Evolutionary conservation across 2,888 invertebrate genomes (phyloP), one percentile per base, ranked within the genome.

Genomic region (Chloroclysta siterata): DNA sequence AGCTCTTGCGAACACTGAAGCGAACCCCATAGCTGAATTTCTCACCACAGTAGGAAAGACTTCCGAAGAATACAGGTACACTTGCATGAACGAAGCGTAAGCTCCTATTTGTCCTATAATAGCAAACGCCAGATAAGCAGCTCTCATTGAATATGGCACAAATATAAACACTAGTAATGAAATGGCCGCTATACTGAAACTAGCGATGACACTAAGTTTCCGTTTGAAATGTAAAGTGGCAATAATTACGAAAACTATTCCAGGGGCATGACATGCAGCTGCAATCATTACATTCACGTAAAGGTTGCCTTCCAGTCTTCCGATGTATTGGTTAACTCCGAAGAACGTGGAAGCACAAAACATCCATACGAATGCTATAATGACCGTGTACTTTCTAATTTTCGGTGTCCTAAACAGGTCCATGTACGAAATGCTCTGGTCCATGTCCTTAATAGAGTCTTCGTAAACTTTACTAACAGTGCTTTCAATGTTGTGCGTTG

Each of bases 321-420:
- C 96, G 54, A 97, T 95, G 80, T 96, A 97, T 78, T 97, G 96
- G 22, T 96, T 95, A 44, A 97, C 93, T 0, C 97, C 97, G 75
- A 97, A 98, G 84, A 96, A 97, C 53, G 96, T 95, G 82, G 97
- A 94, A 5, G 97, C 95, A 60, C 96, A 96, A 5, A 96, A 96
- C 66, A 96, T 89, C 98, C 97, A 97, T 72, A 95, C 94, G 65
- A 95, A 95, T 64, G 95, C 94, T 73, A 95, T 95, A 53, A 94
- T 94, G 2, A 96, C 78, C 0, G 96, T 95, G 77, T 96, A 96
- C 13, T 89, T 75, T 66, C 96, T 90, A 80, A 97, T 93, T 78
- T 95, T 95, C 0, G 95, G 94, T 0, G 96, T 95, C 60, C 94
- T 93, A 63, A 97, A 94, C 28, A 97, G 84, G 81, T 96, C 96